phyloP scores from a whole-genome alignment of 2,888 invertebrate genomes.

The Clitarchus hookeri region DNA sequence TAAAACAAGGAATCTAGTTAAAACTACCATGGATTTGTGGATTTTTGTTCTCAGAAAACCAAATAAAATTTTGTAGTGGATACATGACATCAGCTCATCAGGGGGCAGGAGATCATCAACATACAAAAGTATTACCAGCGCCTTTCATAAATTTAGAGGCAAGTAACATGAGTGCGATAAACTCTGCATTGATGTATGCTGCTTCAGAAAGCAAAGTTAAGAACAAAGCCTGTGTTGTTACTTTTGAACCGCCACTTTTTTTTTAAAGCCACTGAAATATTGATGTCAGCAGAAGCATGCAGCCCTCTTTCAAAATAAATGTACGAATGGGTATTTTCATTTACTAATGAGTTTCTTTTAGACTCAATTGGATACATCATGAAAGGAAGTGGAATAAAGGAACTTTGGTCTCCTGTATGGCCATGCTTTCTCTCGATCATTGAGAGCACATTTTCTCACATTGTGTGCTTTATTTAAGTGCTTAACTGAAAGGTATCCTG shows the following conservation, averaged over 20 bases:
- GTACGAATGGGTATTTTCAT: slow-evolving; percentile 12
- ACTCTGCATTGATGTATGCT: neutral
- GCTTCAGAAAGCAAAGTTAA: neutral
- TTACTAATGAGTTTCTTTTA: slow-evolving; percentile 10
- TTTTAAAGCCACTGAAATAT: neutral
- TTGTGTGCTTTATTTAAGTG: neutral
- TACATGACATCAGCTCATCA: neutral
- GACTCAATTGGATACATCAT: neutral
- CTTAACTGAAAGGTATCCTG: slow-evolving; percentile 9
- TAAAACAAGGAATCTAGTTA: neutral
- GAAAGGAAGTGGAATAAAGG: neutral
- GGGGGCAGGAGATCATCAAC: neutral
- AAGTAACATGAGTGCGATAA: neutral
- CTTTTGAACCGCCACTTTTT: neutral
- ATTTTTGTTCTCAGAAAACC: neutral
- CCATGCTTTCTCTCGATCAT: neutral
- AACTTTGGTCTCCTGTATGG: neutral
- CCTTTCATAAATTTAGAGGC: slow-evolving; percentile 17
- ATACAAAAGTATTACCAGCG: neutral
- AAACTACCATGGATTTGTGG: neutral
- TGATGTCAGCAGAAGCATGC: neutral
- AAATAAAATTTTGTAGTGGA: neutral
- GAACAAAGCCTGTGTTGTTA: slow-evolving; percentile 4
- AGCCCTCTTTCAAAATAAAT: slow-evolving; percentile 20
- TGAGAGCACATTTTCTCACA: slow-evolving; percentile 3